Conservation (phyloP, 2,888 invertebrate species). For the Drosophila kambysellisi region DNA sequence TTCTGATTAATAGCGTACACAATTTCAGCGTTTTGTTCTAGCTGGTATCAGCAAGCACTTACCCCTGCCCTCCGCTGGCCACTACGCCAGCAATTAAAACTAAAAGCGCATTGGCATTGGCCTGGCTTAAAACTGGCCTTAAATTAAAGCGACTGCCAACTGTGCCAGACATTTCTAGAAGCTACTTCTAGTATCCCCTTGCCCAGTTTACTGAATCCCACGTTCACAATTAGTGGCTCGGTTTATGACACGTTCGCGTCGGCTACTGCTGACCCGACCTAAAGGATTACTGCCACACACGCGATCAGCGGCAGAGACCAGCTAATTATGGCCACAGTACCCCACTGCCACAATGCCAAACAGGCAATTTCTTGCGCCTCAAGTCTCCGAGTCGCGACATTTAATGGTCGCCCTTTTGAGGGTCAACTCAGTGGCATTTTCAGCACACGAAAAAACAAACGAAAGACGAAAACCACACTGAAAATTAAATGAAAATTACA, state of each 20-base stretch:
- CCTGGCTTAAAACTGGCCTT: constrained; percentile 38
- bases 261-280: constrained; percentile 57
- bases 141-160: constrained; percentile 41
- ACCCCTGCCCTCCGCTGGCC: constrained; percentile 4
- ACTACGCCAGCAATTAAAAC: constrained; percentile 63
- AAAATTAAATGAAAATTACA: constrained; percentile 76
- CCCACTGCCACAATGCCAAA: constrained; percentile 18
- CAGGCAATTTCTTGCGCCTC: constrained; percentile 55
- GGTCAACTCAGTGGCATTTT: constrained; percentile 69
- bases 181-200: constrained; percentile 2
- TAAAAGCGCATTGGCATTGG: constrained; percentile 68
- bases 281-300: constrained; percentile 72
- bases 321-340: constrained; percentile 61
- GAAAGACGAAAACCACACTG: constrained; percentile 61
- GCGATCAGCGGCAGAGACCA: constrained; percentile 59
- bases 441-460: constrained; percentile 21
- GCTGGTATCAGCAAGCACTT: constrained; percentile 57
- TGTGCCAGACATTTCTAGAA: constrained; percentile 12
- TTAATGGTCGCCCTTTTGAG: constrained; percentile 71
- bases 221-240: constrained; percentile 48
- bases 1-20: constrained; percentile 67
- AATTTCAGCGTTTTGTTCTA: constrained; percentile 49
- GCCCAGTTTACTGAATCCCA: not conserved
- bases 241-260: constrained; percentile 64
- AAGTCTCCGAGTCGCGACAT: constrained; percentile 65